These are phyloP conservation scores for Forbesichthys papilliferus DNA, from an alignment of 2,113 vertebrate genomes.

Conservation along the genomic window DNA sequence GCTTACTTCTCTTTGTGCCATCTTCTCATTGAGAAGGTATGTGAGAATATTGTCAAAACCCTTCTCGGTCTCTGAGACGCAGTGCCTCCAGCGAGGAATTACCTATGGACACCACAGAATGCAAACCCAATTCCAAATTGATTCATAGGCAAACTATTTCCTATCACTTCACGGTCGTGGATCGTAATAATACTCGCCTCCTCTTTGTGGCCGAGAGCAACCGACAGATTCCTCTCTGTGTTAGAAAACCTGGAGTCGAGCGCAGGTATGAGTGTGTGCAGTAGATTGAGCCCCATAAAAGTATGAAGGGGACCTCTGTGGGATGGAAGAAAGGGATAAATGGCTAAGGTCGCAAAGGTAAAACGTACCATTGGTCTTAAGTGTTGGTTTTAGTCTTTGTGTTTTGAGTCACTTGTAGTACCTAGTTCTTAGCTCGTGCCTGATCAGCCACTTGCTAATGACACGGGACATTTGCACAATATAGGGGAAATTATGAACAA, in stretches of 20 bases:
- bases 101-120: conserved; percentile 38
- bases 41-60: conserved; percentile 67
- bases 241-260: conserved; percentile 73
- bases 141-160: background rate
- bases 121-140: background rate
- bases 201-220: conserved; percentile 41
- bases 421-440: conserved; percentile 54
- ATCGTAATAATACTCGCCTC: conserved; percentile 41
- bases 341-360: no score
- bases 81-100: conserved; percentile 72
- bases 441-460: conserved; percentile 61
- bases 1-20: conserved; percentile 58
- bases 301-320: conserved; percentile 69
- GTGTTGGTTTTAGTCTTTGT: background rate
- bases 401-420: conserved; percentile 33
- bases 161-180: background rate
- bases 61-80: conserved; percentile 67
- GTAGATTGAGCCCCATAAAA: conserved; percentile 75
- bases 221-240: conserved; percentile 57
- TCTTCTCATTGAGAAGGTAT: conserved; percentile 53
- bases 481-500: conserved; percentile 86
- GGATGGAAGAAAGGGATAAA: conserved; percentile 16
- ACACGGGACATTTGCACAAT: conserved; percentile 83
- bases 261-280: conserved; percentile 75
- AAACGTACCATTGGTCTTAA: background rate